Evolutionary conservation across 2,797 vertebrate genomes (phyloP), one percentile per base, ranked within the genome.

Genomic region (Rhabdomys pumilio): DNA sequence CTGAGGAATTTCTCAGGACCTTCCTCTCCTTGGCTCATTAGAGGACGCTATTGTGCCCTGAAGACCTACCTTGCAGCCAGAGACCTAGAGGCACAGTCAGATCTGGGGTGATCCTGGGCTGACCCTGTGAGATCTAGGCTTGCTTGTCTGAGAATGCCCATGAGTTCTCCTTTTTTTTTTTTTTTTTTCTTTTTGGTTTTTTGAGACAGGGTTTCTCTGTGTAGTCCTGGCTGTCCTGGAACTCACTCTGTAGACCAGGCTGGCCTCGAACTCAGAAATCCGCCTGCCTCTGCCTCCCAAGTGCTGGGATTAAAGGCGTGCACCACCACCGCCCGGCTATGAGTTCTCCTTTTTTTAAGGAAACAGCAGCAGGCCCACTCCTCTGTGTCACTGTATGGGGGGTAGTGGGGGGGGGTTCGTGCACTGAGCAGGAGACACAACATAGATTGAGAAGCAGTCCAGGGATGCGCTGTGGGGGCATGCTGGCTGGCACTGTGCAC

Each of bases 11-110:
- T 89, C 17, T 6, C 1, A 61, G 77, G 17, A 31, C n/a, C 17
- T 90, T 26, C n/a, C 34, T 89, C 34, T 81, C 38, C 1, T 2
- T 34, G 53, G 29, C 29, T 63, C 31, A 72, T 61, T 24, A 34
- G 22, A 47, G 38, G 26, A 1, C 55, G 55, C 22, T 10, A 0
- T 57, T 67, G 44, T 73, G 19, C 67, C 0, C 0, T 22, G 73
- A 44, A 63, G 47, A n/a, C 17, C 22, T 26, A 1, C 38, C 63
- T 38, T 12, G 6, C 73, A 72, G 34, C 31, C 84, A 24, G 41
- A 76, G 57, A 31, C 75, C 31, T 8, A 10, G 34, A 91, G 55
- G 38, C 86, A 44, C 69, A 7, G 57, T 93, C 81, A 44, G 12
- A 53, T 69, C 69, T 14, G 63, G n/a, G 83, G 20, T 72, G 12